Base-by-base conservation (phyloP, 2,113 vertebrate genomes). In the Pomatostomus ruficeps region DNA sequence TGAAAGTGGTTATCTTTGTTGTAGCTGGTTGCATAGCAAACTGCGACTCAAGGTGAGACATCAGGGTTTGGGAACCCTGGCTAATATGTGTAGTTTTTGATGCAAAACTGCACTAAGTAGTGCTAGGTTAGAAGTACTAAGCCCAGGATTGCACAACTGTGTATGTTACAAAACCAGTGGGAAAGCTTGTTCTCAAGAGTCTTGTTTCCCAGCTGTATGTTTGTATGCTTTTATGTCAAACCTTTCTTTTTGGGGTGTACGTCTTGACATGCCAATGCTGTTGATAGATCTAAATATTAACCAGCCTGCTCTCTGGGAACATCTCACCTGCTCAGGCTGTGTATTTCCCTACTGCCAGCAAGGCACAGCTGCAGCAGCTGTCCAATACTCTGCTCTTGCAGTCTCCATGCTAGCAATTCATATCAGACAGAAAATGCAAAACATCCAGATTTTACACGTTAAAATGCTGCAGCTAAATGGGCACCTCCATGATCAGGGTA, bases 401-500 rank as follows among this genome's bases (percentile, higher is more conserved):
- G 23, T n/a, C 43, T 43, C 25, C n/a, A 16, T 21, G 29, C 38
- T 51, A 76, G 4, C 23, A 77, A 26, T 10, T 70, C 42, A 28
- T 2, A 9, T n/a, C 54, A 63, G 46, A 45, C 18, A 68, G 25
- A 78, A 74, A 23, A 61, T 20, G 36, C 8, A 81, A 46, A 91
- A 38, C 18, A 71, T 42, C 8, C 33, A 25, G 24, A 85, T 75
- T 85, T 79, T 36, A 57, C 1, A 2, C 18, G 85, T 71, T 6
- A 42, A 71, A 71, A 59, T n/a, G 8, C 46, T 85, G 22, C 38
- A 88, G 35, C 9, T 82, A 24, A 59, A 63, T 31, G 24, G 31
- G 29, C 11, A 79, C 4, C 11, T 67, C 16, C 28, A 12, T 14
- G 11, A 71, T 1, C 1, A 0, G 55, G 17, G 4, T 26, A 46